These are phyloP conservation scores for Eolophus roseicapilla DNA, from an alignment of 2,113 vertebrate species.

Conservation along the genomic window DNA sequence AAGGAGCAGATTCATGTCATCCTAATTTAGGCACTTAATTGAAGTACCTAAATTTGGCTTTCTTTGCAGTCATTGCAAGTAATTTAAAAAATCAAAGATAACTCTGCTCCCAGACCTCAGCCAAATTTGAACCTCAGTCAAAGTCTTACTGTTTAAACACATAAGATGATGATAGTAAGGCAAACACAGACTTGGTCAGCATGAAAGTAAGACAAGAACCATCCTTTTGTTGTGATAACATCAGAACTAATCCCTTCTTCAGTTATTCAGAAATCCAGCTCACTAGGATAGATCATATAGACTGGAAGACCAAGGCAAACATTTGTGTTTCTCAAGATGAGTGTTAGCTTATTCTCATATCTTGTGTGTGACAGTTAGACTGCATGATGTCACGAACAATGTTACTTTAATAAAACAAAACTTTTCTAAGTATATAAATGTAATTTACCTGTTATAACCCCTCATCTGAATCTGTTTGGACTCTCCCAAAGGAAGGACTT, in stretches of 20 bases:
- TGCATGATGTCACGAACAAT: background rate
- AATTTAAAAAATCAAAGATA: background rate
- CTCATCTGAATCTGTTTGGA: background rate
- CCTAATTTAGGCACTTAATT: background rate
- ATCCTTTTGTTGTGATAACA: background rate
- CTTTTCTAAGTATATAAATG: background rate
- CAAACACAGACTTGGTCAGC: background rate
- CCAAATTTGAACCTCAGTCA: background rate
- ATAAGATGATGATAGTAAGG: background rate
- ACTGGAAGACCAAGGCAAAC: background rate
- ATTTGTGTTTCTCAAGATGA: background rate
- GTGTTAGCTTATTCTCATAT: background rate
- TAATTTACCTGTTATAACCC: background rate
- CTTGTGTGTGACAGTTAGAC: background rate
- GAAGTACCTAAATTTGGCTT: background rate
- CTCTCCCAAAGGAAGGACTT: background rate
- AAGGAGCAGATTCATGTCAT: background rate
- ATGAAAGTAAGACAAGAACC: background rate
- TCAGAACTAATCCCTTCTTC: background rate
- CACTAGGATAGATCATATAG: background rate
- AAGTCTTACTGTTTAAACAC: background rate
- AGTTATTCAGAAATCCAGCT: background rate
- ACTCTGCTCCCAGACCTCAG: accelerated
- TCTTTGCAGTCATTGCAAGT: background rate
- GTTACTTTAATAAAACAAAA: background rate